These are phyloP conservation scores for Ascaphus truei DNA, from an alignment of 2,113 vertebrate species.

Conservation along the genomic window DNA sequence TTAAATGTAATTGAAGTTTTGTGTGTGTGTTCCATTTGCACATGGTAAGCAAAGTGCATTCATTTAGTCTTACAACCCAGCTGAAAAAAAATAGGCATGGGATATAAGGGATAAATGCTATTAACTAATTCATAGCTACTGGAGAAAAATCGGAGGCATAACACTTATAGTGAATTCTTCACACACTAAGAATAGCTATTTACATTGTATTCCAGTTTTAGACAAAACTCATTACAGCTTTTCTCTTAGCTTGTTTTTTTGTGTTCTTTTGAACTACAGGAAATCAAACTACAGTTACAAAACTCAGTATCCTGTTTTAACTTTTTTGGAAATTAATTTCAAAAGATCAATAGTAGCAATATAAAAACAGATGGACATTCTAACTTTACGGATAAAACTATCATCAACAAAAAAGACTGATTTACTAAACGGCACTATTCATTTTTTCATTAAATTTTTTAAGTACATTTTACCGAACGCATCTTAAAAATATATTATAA, in stretches of 20 bases:
- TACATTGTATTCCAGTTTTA: too few relatives aligned
- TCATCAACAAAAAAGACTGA: not conserved
- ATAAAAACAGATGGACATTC: not conserved
- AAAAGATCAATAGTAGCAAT: too few relatives aligned
- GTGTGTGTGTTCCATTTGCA: conserved; percentile 64
- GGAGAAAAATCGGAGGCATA: not conserved
- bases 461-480: not conserved
- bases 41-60: conserved; percentile 68
- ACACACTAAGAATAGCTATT: too few relatives aligned
- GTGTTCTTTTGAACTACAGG: too few relatives aligned
- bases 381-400: not conserved
- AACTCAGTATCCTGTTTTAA: too few relatives aligned
- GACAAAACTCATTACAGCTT: too few relatives aligned
- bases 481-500: not conserved
- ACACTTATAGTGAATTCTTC: not conserved
- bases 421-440: not conserved
- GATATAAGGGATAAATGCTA: conserved; percentile 36
- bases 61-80: conserved; percentile 59
- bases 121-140: conserved; percentile 51
- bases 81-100: conserved; percentile 43
- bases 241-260: too few relatives aligned
- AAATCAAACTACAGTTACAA: too few relatives aligned
- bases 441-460: not conserved
- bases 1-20: conserved; percentile 68
- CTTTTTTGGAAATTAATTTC: too few relatives aligned